These are phyloP conservation scores for Pristionchus japonicus DNA, from an alignment of 2,888 invertebrate genomes.

Conservation along the genomic window DNA sequence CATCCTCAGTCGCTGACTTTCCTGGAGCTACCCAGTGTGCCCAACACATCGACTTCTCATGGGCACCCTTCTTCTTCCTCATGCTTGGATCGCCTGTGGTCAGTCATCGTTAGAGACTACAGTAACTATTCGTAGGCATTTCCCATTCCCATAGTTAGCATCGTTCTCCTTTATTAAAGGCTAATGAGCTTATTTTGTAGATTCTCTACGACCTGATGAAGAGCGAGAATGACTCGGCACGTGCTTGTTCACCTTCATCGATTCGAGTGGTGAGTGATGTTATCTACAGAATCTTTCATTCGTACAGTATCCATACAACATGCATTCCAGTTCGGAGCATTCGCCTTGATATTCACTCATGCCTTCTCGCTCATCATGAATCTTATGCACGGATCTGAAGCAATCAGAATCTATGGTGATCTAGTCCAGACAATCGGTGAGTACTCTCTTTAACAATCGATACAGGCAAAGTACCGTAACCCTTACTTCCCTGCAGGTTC, in stretches of 20 bases:
- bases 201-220: conserved; percentile 63
- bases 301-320: neutral
- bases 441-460: neutral
- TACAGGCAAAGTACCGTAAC: neutral
- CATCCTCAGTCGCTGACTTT: conserved; percentile 45
- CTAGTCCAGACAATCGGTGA: conserved; percentile 57
- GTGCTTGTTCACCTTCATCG: conserved; percentile 64
- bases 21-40: conserved; percentile 64
- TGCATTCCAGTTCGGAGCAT: conserved; percentile 53
- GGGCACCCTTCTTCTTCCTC: conserved; percentile 67
- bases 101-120: too few species aligned
- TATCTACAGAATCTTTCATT: too few species aligned
- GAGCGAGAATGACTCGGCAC: conserved; percentile 61
- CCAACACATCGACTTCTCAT: conserved; percentile 68
- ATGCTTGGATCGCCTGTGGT: conserved; percentile 62
- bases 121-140: too few species aligned
- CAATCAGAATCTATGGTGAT: conserved; percentile 53
- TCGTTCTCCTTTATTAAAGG: neutral
- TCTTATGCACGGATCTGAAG: neutral
- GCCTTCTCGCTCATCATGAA: conserved; percentile 55
- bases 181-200: neutral
- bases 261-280: conserved; percentile 50
- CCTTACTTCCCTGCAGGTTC: conserved; percentile 50
- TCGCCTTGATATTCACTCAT: conserved; percentile 59
- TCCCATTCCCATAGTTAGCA: too few species aligned